Percentiles rank a stretch among this genome's conserved stretches.
phyloP scores from a whole-genome alignment of 2,797 vertebrate genomes.

The Zonotrichia albicollis region DNA sequence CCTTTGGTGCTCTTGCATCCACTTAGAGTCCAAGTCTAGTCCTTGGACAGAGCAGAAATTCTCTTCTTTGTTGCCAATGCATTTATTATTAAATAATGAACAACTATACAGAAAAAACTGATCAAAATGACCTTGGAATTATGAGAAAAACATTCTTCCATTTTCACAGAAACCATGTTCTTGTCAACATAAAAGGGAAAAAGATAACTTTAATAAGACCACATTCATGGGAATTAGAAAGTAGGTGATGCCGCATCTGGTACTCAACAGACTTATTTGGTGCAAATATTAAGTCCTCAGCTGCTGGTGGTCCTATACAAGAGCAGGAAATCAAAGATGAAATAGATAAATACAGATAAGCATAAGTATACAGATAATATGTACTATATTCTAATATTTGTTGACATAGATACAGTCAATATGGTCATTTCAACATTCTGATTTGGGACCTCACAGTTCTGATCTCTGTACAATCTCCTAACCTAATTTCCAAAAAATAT shows the following conservation, averaged over 20 bases:
- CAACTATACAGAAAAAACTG: background rate
- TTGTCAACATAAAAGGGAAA: background rate
- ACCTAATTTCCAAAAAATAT: background rate
- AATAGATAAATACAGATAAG: background rate
- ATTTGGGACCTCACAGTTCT: background rate
- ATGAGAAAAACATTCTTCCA: background rate
- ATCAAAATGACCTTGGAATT: background rate
- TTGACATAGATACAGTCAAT: background rate
- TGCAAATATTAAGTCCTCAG: background rate
- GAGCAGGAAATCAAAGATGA: background rate
- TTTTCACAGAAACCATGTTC: background rate
- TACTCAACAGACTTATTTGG: background rate
- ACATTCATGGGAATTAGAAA: background rate
- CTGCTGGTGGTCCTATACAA: background rate
- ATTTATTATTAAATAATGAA: background rate
- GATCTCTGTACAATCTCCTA: background rate
- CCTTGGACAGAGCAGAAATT: background rate
- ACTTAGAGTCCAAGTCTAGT: background rate
- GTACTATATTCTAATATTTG: background rate
- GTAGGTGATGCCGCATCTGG: background rate
- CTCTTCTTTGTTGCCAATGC: background rate
- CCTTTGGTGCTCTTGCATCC: background rate
- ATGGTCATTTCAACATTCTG: background rate
- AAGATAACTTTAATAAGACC: background rate
- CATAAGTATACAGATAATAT: background rate